Evolutionary conservation across 2,888 invertebrate species (phyloP).

Genomic region (Noctua fimbriata): DNA sequence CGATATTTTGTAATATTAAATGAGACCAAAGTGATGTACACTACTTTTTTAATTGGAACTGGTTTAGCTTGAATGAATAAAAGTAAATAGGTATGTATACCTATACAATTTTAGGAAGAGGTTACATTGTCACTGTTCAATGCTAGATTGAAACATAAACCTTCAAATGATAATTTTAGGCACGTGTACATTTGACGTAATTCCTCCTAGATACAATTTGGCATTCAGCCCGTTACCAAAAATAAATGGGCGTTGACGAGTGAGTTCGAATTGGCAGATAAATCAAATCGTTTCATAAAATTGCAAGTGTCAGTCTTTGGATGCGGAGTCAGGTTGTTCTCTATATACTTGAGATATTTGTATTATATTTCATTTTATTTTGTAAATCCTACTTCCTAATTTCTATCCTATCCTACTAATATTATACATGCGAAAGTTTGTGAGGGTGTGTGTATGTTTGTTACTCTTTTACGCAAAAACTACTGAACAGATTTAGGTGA

Average conservation of each 20-base stretch:
- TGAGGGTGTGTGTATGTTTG: too few species aligned
- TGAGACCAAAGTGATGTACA: background rate
- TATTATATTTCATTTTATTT: too few species aligned
- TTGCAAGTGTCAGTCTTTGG: background rate
- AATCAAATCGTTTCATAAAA: constrained; percentile 11
- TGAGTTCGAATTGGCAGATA: constrained; percentile 13
- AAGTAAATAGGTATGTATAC: background rate
- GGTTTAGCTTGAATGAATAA: background rate
- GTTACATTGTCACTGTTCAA: background rate
- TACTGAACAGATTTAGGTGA: too few species aligned
- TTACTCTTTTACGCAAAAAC: too few species aligned
- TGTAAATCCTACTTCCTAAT: too few species aligned
- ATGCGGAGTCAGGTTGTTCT: too few species aligned
- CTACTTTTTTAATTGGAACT: background rate
- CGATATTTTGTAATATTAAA: background rate
- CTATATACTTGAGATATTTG: too few species aligned
- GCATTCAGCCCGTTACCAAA: constrained; percentile 33
- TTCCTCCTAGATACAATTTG: constrained; percentile 30
- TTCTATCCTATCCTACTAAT: too few species aligned
- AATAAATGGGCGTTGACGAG: constrained; percentile 20
- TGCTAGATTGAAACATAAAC: constrained; percentile 1
- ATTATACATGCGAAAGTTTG: too few species aligned
- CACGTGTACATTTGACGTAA: constrained; percentile 13
- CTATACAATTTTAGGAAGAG: background rate
- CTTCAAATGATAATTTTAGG: constrained; percentile 23